These are phyloP conservation scores for Phyto melanocephala DNA, from an alignment of 2,888 invertebrate species.

Conservation along the genomic window DNA sequence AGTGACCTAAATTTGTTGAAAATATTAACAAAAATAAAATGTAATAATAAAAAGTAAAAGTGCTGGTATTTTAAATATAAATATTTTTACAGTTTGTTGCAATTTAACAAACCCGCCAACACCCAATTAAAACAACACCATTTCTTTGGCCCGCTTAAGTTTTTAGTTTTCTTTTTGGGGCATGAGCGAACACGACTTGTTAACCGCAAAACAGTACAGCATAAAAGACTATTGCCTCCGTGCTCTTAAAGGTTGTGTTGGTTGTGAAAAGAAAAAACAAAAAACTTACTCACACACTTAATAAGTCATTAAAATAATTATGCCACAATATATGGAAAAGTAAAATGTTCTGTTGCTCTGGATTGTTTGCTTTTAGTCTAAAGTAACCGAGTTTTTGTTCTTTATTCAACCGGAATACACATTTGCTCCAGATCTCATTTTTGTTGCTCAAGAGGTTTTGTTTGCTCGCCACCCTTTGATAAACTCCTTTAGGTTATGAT, in stretches of 20 bases:
- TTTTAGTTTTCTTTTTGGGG: background rate
- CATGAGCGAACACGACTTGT: constrained; percentile 23
- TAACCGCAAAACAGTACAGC: constrained; percentile 1
- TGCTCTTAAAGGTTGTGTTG: background rate
- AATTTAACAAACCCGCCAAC: background rate
- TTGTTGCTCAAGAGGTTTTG: too few relatives aligned
- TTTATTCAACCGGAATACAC: background rate
- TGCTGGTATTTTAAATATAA: constrained; percentile 3
- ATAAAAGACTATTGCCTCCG: background rate
- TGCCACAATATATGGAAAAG: constrained; percentile 18
- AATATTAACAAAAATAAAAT: constrained; percentile 1
- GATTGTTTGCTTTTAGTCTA: background rate
- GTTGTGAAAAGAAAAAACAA: constrained; percentile 15
- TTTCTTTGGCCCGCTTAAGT: constrained; percentile 19
- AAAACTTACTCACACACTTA: too few relatives aligned
- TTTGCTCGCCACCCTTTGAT: background rate
- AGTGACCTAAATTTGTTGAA: constrained; percentile 25
- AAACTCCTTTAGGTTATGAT: background rate
- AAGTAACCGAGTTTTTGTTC: background rate
- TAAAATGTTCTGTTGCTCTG: background rate
- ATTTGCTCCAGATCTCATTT: background rate
- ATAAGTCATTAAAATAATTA: constrained; percentile 62
- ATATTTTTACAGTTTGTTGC: constrained; percentile 20
- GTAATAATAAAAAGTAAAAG: constrained; percentile 53
- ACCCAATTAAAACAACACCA: constrained; percentile 42